phyloP scores from a whole-genome alignment of 2,797 vertebrate species.

The Phoeniculus purpureus region DNA sequence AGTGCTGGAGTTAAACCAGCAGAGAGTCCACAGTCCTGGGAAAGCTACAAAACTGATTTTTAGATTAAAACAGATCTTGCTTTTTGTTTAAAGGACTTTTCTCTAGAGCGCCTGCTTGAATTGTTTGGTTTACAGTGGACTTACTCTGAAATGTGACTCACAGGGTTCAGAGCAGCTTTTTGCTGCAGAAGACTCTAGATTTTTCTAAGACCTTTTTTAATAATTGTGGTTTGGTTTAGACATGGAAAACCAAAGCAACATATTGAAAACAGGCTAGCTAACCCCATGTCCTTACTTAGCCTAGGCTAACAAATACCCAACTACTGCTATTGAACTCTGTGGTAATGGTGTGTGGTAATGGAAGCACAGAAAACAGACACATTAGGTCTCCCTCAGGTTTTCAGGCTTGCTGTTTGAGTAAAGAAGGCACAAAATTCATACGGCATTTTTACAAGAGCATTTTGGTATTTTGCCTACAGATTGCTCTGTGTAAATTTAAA shows the following conservation, averaged over 20 bases:
- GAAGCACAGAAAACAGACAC: not conserved
- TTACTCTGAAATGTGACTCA: not conserved
- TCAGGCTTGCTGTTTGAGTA: not conserved
- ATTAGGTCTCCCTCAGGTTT: not conserved
- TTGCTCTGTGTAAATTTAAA: not conserved
- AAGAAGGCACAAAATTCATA: not conserved
- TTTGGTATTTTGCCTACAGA: not conserved
- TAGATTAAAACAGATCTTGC: not conserved
- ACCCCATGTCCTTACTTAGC: not conserved
- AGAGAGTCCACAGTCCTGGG: not conserved
- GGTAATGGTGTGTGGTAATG: not conserved
- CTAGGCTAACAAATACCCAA: not conserved
- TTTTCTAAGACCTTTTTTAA: not conserved
- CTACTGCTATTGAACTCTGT: constrained; percentile 1
- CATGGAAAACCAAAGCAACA: not conserved
- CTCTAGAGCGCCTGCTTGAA: not conserved
- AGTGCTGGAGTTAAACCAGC: not conserved
- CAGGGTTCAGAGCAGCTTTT: not conserved
- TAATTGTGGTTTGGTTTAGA: not conserved
- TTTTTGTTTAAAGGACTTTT: not conserved
- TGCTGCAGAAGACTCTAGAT: not conserved
- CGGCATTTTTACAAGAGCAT: not conserved
- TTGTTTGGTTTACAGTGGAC: not conserved
- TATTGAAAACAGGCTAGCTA: not conserved
- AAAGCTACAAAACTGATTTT: not conserved